Percentiles rank a stretch among this genome's conserved stretches.
These are phyloP conservation scores for Stichodactyla mertensii DNA, from an alignment of 64 coral and sea anemone genomes.

Conservation along the genomic window DNA sequence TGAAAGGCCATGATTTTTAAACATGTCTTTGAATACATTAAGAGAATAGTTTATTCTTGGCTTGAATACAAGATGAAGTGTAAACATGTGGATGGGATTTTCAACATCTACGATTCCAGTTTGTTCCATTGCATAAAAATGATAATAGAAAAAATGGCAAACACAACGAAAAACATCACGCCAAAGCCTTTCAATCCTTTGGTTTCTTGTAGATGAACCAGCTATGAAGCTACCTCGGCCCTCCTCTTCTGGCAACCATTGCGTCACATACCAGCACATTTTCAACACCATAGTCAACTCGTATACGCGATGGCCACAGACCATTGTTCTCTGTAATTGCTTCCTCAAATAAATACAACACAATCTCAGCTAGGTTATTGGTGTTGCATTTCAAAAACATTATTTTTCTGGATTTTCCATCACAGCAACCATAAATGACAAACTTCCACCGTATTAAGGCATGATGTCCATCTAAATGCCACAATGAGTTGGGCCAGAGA, in stretches of 20 bases:
- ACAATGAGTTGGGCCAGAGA: neutral
- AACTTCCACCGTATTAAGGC: slow-evolving; percentile 14
- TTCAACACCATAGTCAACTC: slow-evolving; percentile 48
- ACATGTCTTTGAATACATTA: neutral
- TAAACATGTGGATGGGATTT: slow-evolving; percentile 24
- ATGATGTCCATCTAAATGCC: slow-evolving; percentile 32
- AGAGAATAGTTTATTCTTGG: slow-evolving; percentile 25
- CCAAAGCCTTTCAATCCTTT: slow-evolving; percentile 49
- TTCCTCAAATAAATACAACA: slow-evolving; percentile 1
- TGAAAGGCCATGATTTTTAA: slow-evolving; percentile 23
- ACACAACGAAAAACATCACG: slow-evolving; percentile 47
- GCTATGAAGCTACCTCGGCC: slow-evolving; percentile 28
- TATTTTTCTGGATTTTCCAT: slow-evolving; percentile 50
- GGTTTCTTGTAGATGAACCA: slow-evolving; percentile 37
- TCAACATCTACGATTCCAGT: slow-evolving; percentile 5
- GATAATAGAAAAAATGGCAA: slow-evolving; percentile 15
- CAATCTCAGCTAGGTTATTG: slow-evolving; percentile 29
- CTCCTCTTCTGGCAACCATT: slow-evolving; percentile 35
- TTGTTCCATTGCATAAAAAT: slow-evolving; percentile 46
- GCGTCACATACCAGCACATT: slow-evolving; percentile 47
- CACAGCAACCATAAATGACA: slow-evolving; percentile 17
- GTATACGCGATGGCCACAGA: slow-evolving; percentile 38
- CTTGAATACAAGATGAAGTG: slow-evolving; percentile 18
- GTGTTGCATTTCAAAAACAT: slow-evolving; percentile 38
- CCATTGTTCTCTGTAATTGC: neutral